Conservation (phyloP, 2,113 vertebrate genomes). For the Lasiurus borealis region DNA sequence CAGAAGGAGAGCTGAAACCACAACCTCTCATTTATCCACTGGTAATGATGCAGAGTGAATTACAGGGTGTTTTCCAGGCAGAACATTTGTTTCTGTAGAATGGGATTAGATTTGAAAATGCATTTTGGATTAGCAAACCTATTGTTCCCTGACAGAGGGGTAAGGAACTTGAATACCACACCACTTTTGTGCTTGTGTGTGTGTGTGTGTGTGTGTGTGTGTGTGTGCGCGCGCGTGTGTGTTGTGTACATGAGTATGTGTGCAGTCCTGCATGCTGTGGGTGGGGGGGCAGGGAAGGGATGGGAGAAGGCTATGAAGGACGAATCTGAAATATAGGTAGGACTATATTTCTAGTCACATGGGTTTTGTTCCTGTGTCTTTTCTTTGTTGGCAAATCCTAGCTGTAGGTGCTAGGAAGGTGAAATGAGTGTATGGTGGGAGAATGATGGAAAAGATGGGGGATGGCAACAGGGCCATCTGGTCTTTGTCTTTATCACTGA, state of each 20-base stretch:
- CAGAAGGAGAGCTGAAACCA: constrained; percentile 73
- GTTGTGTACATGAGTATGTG: neutral
- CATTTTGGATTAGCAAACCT: constrained; percentile 50
- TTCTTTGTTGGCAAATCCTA: neutral
- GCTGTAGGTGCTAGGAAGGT: neutral
- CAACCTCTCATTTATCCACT: constrained; percentile 74
- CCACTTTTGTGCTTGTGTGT: neutral
- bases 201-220: neutral
- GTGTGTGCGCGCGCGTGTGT: too few relatives aligned
- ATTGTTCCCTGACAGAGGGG: neutral
- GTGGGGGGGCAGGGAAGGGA: neutral
- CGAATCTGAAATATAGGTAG: neutral
- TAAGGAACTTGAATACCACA: constrained; percentile 16
- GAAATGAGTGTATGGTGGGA: neutral
- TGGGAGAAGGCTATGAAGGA: neutral
- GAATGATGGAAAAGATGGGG: neutral
- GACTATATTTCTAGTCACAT: neutral
- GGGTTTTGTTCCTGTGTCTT: neutral
- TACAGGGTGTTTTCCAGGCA: constrained; percentile 73
- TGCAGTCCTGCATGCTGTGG: neutral
- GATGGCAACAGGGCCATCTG: neutral
- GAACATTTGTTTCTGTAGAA: constrained; percentile 72
- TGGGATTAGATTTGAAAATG: constrained; percentile 49
- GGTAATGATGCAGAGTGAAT: constrained; percentile 63
- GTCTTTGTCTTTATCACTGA: neutral